Base-by-base conservation (phyloP, 2,888 invertebrate species). In the Rhingia campestris region DNA sequence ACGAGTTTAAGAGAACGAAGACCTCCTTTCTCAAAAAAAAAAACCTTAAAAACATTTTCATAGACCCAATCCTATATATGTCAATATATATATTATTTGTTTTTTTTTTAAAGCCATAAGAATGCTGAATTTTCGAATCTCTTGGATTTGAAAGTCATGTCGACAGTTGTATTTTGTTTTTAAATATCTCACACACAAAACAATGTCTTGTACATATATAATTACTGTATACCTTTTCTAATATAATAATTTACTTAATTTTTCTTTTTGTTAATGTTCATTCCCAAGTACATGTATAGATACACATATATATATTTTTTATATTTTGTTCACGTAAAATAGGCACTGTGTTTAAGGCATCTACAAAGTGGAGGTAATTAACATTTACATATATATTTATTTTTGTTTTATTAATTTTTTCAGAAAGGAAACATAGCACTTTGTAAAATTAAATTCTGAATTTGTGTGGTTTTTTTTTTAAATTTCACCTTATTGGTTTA, bases 331-430 rank as follows among this genome's bases (percentile, higher is more conserved):
- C 88, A 88, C 87, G 88, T 86, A 89, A 89, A 90, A 90, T 93
- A 95, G 95, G 95, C 95, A 95, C 95, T 95, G 95, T 94, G 94
- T 94, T 94, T 95, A 95, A 95, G 95, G 95, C 95, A 95, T 93
- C 95, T 95, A 95, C 95, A 91, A 89, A 95, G 94, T 95, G 95
- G 94, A 92, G 91, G 90, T 90, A 88, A 88, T 77, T 77, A 64
- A 61, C 76, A 86, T 81, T 76, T 77, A 86, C 77, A 80, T 77
- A 74, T 79, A 86, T 56, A 56, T 75, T 61, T 74, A 74, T 53
- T 14, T 72, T 41, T 47, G 49, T 77, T 61, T 53, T 41, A 59
- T 61, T 45, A 59, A 35, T 72, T 43, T 67, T 54, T 56, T 74
- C 5, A 64, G 47, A 56, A 22, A 75, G 54, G 59, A 74, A 79